A percentile compares a stretch with the other conserved stretches of the same genome.
Evolutionary conservation across 1,140 invertebrate genomes (phyloP).

Genomic region (Mycetomoellerius zeteki): DNA sequence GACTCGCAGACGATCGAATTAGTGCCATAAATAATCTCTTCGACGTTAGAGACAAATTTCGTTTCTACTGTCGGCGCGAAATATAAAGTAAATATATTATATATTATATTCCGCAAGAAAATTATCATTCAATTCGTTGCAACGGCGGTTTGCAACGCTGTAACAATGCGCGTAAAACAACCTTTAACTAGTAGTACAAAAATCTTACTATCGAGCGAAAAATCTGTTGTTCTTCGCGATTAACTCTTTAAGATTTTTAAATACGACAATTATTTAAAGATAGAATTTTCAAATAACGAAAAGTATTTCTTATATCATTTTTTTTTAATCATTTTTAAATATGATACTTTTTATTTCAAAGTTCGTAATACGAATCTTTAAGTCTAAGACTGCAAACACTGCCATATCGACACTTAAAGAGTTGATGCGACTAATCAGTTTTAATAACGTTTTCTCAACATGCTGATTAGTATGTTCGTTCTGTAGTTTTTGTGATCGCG

Average conservation of each 20-base stretch:
- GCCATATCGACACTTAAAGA: slow-evolving; percentile 25
- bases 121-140: slow-evolving; percentile 13
- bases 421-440: slow-evolving; percentile 19
- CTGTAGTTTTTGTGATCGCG: slow-evolving; percentile 36
- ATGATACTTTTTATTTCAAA: background rate
- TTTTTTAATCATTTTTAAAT: background rate
- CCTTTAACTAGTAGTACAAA: slow-evolving; percentile 34
- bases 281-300: background rate
- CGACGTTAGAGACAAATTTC: slow-evolving; percentile 40
- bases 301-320: background rate
- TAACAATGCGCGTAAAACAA: background rate
- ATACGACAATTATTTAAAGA: background rate
- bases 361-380: background rate
- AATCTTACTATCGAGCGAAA: background rate
- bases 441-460: background rate
- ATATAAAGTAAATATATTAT: slow-evolving; percentile 33
- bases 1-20: slow-evolving; percentile 60
- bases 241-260: slow-evolving; percentile 24
- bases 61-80: slow-evolving; percentile 43
- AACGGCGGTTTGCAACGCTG: slow-evolving; percentile 20
- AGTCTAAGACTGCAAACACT: slow-evolving; percentile 3
- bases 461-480: background rate
- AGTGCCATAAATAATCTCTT: slow-evolving; percentile 73
- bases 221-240: background rate
- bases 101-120: slow-evolving; percentile 32